Percentiles rank a stretch among this genome's conserved stretches.
These are phyloP conservation scores for Dichetophora obliterata DNA, from an alignment of 2,888 invertebrate species.

Conservation along the genomic window DNA sequence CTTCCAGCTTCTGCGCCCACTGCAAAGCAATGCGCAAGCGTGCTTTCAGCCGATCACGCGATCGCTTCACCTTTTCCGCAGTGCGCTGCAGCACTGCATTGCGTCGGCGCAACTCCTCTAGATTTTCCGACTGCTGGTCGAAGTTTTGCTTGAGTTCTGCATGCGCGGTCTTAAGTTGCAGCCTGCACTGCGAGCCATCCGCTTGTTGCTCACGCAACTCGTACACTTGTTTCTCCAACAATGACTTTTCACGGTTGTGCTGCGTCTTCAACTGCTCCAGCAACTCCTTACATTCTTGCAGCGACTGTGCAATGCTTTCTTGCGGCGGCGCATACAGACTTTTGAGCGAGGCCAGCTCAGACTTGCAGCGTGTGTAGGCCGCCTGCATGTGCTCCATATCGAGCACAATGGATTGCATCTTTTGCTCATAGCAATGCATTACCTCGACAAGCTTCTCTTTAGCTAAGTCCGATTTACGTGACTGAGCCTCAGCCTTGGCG, in stretches of 20 bases:
- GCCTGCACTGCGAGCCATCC: conserved; percentile 9
- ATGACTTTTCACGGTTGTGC: conserved; percentile 78
- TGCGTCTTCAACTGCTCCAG: conserved; percentile 82
- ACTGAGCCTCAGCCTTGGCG: conserved; percentile 68
- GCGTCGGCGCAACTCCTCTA: conserved; percentile 53
- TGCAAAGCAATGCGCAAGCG: conserved; percentile 65
- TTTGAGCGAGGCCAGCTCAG: conserved; percentile 62
- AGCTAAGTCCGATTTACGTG: conserved; percentile 77
- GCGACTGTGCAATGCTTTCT: conserved; percentile 73
- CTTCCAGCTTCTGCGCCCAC: conserved; percentile 67
- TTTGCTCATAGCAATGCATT: conserved; percentile 80
- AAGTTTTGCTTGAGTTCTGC: conserved; percentile 53
- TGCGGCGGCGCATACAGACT: conserved; percentile 52
- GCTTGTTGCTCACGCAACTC: conserved; percentile 49
- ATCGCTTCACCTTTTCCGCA: conserved; percentile 62
- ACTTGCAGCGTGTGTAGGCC: conserved; percentile 66
- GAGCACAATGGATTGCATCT: conserved; percentile 72
- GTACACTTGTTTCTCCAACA: conserved; percentile 68
- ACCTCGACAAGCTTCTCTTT: conserved; percentile 82
- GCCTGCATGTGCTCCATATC: conserved; percentile 68
- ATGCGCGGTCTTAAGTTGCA: conserved; percentile 49
- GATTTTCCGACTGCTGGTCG: conserved; percentile 49
- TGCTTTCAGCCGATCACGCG: conserved; percentile 65
- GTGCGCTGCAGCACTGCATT: conserved; percentile 56
- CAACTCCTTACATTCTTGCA: conserved; percentile 81